Conservation (phyloP, 2,797 vertebrate species). For the Chromis chromis region DNA sequence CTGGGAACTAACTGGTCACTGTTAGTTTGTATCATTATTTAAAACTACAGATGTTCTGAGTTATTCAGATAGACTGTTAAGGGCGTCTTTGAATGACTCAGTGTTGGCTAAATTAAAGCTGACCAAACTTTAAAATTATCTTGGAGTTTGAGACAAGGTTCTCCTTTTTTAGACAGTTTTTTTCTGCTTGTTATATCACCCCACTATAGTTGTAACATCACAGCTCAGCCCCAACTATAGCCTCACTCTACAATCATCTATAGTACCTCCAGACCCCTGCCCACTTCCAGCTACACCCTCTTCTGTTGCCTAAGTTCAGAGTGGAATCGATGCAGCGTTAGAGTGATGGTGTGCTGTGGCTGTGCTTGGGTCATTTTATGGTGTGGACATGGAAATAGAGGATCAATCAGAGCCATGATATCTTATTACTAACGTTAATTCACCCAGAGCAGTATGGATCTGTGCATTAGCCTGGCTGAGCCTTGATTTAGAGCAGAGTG, state of each 20-base stretch:
- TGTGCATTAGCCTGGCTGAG: constrained; percentile 88
- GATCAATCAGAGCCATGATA: constrained; percentile 98
- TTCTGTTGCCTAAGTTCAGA: constrained; percentile 59
- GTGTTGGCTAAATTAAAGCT: neutral
- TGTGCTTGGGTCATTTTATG: constrained; percentile 93
- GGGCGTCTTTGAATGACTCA: neutral
- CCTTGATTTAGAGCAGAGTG: constrained; percentile 83
- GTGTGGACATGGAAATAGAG: constrained; percentile 88
- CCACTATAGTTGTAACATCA: neutral
- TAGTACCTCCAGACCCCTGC: constrained; percentile 26
- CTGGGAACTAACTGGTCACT: neutral
- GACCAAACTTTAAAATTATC: neutral
- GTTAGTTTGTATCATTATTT: neutral
- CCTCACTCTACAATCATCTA: constrained; percentile 25
- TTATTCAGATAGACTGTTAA: too few relatives aligned
- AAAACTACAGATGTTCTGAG: neutral
- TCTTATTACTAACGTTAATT: constrained; percentile 99
- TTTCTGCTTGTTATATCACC: neutral
- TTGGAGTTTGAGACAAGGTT: neutral
- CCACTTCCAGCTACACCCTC: constrained; percentile 37
- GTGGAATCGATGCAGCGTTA: constrained; percentile 91
- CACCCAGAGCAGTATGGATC: constrained; percentile 95
- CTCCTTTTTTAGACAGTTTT: neutral
- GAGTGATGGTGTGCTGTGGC: constrained; percentile 92
- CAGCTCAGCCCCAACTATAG: neutral